Evolutionary conservation across 64 coral and sea anemone genomes (phyloP).

Genomic region (Dendronephthya gigantea): DNA sequence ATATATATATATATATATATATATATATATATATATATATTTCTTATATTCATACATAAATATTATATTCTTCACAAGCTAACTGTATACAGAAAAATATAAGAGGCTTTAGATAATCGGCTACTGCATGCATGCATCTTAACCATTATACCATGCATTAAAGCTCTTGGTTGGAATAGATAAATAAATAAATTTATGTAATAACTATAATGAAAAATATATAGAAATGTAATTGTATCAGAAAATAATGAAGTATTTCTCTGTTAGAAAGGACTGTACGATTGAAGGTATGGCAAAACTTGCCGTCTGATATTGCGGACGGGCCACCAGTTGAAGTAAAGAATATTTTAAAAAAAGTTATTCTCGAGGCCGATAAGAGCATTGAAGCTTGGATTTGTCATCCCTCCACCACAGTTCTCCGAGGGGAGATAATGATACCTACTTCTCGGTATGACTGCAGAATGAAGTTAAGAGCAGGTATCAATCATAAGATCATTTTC

Average conservation of each 20-base stretch:
- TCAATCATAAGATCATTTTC: too few relatives aligned
- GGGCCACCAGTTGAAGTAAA: not conserved
- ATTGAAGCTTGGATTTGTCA: not conserved
- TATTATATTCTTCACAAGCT: too few relatives aligned
- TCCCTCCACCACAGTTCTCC: not conserved
- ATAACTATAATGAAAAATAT: not conserved
- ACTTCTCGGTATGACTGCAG: not conserved
- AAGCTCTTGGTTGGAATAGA: too few relatives aligned
- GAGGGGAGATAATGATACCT: not conserved
- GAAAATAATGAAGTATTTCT: too few relatives aligned
- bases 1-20: too few relatives aligned
- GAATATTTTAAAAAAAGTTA: not conserved
- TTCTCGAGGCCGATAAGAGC: not conserved
- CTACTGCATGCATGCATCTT: too few relatives aligned
- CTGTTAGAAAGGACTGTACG: not conserved
- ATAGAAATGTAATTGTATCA: not conserved
- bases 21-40: too few relatives aligned
- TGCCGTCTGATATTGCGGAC: not conserved
- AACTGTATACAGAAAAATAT: too few relatives aligned
- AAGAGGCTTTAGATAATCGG: too few relatives aligned
- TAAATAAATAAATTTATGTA: too few relatives aligned
- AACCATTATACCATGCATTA: too few relatives aligned
- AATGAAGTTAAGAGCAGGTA: not conserved
- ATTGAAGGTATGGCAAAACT: not conserved
- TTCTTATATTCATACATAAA: too few relatives aligned